Evolutionary conservation across 2,113 vertebrate species (phyloP).

Genomic region (Oreocharis arfaki): DNA sequence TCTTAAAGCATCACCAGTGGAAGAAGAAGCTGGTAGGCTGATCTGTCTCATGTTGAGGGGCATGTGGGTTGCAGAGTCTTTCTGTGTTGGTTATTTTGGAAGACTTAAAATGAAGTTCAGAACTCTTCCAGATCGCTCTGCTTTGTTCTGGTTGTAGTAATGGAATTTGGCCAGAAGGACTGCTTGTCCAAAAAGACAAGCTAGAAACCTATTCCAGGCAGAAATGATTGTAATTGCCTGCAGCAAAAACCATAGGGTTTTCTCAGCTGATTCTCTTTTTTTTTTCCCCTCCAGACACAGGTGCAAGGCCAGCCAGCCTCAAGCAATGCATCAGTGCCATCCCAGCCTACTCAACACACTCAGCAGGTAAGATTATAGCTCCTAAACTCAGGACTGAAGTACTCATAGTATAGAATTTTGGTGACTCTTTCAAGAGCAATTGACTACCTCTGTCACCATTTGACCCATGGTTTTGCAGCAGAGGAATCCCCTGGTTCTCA

Average conservation of each 20-base stretch:
- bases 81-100: not conserved
- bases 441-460: not conserved
- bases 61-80: not conserved
- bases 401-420: not conserved
- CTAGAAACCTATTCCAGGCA: not conserved
- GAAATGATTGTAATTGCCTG: not conserved
- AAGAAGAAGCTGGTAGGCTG: conserved; percentile 29
- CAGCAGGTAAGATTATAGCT: conserved; percentile 67
- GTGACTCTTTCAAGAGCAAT: not conserved
- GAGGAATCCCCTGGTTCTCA: not conserved
- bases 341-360: conserved; percentile 68
- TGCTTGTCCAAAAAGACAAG: not conserved
- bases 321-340: conserved; percentile 52
- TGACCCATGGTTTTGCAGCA: not conserved
- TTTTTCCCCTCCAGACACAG: conserved; percentile 57
- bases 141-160: not conserved
- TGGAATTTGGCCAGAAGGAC: not conserved
- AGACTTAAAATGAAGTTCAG: not conserved
- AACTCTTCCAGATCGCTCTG: not conserved
- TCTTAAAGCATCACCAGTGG: conserved; percentile 10
- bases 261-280: conserved; percentile 24
- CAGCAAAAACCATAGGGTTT: not conserved
- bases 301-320: conserved; percentile 71
- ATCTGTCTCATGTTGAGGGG: not conserved
- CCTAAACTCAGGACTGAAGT: not conserved